A percentile compares a stretch with the other conserved stretches of the same genome.
phyloP scores from a whole-genome alignment of 2,888 invertebrate species.

The Bedellia somnulentella region DNA sequence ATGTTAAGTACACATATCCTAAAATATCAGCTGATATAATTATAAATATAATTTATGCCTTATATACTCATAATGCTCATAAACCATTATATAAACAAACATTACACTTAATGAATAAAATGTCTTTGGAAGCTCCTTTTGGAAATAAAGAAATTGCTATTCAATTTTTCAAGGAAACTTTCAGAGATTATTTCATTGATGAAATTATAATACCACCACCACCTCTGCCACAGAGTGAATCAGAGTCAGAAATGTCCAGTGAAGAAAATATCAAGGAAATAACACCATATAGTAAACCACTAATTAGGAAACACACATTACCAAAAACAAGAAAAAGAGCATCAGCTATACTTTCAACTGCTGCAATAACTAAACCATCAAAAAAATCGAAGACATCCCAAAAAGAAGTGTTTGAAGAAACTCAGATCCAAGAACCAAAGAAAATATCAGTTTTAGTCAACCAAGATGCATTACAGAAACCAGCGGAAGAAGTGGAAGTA shows the following conservation, averaged over 20 bases:
- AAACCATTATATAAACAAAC: slow-evolving; percentile 84
- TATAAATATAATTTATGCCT: slow-evolving; percentile 74
- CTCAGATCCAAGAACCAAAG: slow-evolving; percentile 33
- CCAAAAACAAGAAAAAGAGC: slow-evolving; percentile 31
- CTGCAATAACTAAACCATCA: slow-evolving; percentile 23
- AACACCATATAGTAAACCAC: slow-evolving; percentile 17
- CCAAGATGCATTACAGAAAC: slow-evolving; percentile 34
- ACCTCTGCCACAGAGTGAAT: slow-evolving; percentile 25
- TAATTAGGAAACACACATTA: slow-evolving; percentile 35
- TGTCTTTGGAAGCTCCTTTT: slow-evolving; percentile 88
- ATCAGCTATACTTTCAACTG: slow-evolving; percentile 20
- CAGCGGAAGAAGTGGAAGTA: slow-evolving; percentile 23
- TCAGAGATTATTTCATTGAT: slow-evolving; percentile 25
- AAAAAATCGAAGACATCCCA: slow-evolving; percentile 21
- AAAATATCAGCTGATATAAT: slow-evolving; percentile 71
- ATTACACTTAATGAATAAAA: slow-evolving; percentile 92
- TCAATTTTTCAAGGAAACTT: slow-evolving; percentile 32
- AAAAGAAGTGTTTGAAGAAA: slow-evolving; percentile 41
- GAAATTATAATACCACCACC: slow-evolving; percentile 18
- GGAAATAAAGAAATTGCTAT: slow-evolving; percentile 35
- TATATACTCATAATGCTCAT: slow-evolving; percentile 72
- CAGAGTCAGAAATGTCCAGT: slow-evolving; percentile 47
- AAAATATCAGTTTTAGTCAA: slow-evolving; percentile 43
- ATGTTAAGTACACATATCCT: slow-evolving; percentile 81
- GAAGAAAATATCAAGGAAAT: slow-evolving; percentile 28